Conservation (phyloP, 2,888 invertebrate species). For the Leptopilina drosophilae region DNA sequence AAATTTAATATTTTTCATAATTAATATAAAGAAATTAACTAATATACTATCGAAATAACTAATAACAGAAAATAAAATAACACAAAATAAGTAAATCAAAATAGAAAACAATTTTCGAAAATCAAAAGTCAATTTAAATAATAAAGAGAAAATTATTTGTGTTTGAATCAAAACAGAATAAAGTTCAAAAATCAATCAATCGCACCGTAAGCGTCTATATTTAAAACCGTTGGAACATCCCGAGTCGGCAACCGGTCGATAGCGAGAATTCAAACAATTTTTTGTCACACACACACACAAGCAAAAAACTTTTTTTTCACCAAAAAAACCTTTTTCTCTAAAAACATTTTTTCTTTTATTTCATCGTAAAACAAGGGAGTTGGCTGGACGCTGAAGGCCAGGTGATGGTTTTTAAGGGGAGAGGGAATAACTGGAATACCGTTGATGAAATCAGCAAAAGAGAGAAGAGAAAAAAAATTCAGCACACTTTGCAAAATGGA, state of each 20-base stretch:
- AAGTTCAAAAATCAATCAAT: slow-evolving; percentile 4
- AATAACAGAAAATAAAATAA: background rate
- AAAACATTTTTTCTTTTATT: too few relatives aligned
- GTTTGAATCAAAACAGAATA: background rate
- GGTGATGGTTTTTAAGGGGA: background rate
- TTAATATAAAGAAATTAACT: too few relatives aligned
- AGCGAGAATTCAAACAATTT: background rate
- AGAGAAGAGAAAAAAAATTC: background rate
- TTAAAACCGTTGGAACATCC: slow-evolving; percentile 12
- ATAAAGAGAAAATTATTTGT: background rate
- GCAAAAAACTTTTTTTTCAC: too few relatives aligned
- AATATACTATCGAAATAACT: background rate
- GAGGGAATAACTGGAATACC: background rate
- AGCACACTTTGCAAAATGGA: background rate
- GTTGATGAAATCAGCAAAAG: background rate
- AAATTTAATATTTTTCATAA: too few relatives aligned
- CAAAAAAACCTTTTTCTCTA: too few relatives aligned
- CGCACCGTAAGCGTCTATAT: slow-evolving; percentile 7
- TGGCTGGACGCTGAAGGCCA: slow-evolving; percentile 1
- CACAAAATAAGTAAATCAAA: background rate
- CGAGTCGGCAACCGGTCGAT: slow-evolving; percentile 20
- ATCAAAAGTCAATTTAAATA: background rate
- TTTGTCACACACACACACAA: too few relatives aligned
- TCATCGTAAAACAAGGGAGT: background rate
- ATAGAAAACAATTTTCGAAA: background rate